Evolutionary conservation across 2,113 vertebrate genomes (phyloP), one percentile per base, ranked within the genome.

Genomic region (Cacatua alba): DNA sequence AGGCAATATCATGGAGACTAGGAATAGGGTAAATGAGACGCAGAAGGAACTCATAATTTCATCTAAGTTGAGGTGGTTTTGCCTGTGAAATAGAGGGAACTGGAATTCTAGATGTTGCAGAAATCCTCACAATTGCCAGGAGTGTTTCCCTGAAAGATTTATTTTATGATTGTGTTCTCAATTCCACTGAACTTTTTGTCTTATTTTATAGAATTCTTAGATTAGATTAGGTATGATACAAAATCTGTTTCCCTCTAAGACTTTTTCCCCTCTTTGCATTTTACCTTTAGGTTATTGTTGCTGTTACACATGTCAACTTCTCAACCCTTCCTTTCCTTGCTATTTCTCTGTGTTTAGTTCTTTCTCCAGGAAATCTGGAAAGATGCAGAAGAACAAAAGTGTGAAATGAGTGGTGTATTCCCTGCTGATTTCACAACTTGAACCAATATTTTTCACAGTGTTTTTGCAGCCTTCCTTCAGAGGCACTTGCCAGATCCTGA

Each of bases 321-420:
- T 87, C 94, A 90, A 26, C 49, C 41, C 23, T 96, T 93, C n/a
- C 31, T 92, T 95, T 82, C 67, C 64, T 93, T 90, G 33, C 75
- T 33, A 7, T 67, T 90, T 31, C 53, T 80, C 44, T 69, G 23
- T 65, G 84, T 94, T 95, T 83, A 95, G 87, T 74, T 96, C 85
- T 81, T 90, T 80, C 71, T 95, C 85, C 90, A 90, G 83, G 85
- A 96, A 94, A 75, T 86, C 60, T 94, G 92, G 75, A 71, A 93
- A 92, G 75, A 83, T 93, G 46, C 49, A 83, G 46, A 88, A 81
- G 81, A 90, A 60, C 59, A 92, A 81, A 96, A 92, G 85, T 10
- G 0, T 68, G 70, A 86, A 94, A 90, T 44, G 53, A 90, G 29
- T 64, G 39, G 11, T 93, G 63, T 76, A 59, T 93, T 96, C 90